These are phyloP conservation scores for Onthophagus sagittarius DNA, from an alignment of 2,888 invertebrate genomes.

Conservation along the genomic window DNA sequence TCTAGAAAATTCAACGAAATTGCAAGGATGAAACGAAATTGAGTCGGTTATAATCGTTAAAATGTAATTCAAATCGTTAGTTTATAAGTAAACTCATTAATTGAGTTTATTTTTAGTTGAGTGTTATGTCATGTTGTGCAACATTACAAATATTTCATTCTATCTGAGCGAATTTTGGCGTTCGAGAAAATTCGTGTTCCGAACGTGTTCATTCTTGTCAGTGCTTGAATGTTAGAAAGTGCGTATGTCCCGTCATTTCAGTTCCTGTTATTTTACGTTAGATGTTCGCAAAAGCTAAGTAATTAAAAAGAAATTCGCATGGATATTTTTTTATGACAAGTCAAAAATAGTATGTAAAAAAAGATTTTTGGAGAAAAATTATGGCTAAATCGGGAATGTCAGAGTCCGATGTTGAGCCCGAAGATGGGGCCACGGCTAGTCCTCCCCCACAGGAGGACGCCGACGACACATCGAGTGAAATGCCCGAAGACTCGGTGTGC, in stretches of 20 bases:
- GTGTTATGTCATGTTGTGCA: slow-evolving; percentile 7
- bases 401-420: slow-evolving; percentile 24
- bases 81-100: neutral
- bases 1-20: slow-evolving; percentile 5
- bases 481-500: slow-evolving; percentile 9
- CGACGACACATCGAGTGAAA: neutral
- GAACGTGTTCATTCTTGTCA: slow-evolving; percentile 6
- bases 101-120: neutral
- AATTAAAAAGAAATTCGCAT: neutral
- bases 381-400: slow-evolving; percentile 34
- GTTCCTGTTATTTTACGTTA: neutral
- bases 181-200: neutral
- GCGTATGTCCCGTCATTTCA: neutral
- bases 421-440: slow-evolving; percentile 18
- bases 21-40: neutral
- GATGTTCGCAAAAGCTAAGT: neutral
- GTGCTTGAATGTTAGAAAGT: neutral
- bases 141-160: neutral
- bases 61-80: neutral
- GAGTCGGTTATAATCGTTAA: neutral
- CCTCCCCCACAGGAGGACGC: neutral
- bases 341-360: neutral
- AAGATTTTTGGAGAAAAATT: neutral
- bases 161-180: slow-evolving; percentile 1
- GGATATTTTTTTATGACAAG: neutral